Base-by-base conservation (phyloP, 2,113 vertebrate genomes). In the Mugil cephalus region DNA sequence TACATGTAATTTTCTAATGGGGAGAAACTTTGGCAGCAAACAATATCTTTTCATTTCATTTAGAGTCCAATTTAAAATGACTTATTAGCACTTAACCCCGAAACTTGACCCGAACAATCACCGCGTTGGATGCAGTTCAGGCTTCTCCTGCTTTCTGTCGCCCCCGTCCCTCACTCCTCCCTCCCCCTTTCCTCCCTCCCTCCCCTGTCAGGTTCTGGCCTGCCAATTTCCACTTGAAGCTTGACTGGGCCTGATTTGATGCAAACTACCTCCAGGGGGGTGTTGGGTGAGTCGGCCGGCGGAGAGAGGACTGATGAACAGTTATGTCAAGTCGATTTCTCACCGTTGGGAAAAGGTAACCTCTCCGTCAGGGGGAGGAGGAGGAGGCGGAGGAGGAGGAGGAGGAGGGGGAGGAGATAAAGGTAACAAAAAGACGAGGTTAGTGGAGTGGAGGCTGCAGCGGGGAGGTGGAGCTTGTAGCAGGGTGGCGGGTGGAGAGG, bases 261-360 rank as follows among this genome's bases (percentile, higher is more conserved):
- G 96, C 95, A 96, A 97, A 97, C 85, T 95, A 96, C 96, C 96
- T 95, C 95, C 91, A 95, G 96, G 51, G 8, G 36, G 2, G 8
- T 5, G 93, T 93, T 93, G 15, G 4, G 90, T 11, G n/a, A 0
- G 43, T 10, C 36, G 71, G 39, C 11, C 21, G 51, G 2, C 17
- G 15, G 50, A 45, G 40, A 48, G 89, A 93, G 94, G 94, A 95
- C 96, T 96, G 96, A 97, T 97, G 96, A 98, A 97, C 96, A 96
- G 96, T 96, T 96, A 97, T 96, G 96, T 97, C 96, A 97, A 97
- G 96, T 96, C 95, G 94, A 97, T 98, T 98, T 98, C 94, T 95
- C 96, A 96, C 96, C 95, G 94, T 95, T 92, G 96, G 96, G 96
- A 96, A 98, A 98, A 98, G 96, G 96, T 98, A 98, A 97, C 96